phyloP scores from a whole-genome alignment of 2,113 vertebrate species.

The Corydoras maculifer region DNA sequence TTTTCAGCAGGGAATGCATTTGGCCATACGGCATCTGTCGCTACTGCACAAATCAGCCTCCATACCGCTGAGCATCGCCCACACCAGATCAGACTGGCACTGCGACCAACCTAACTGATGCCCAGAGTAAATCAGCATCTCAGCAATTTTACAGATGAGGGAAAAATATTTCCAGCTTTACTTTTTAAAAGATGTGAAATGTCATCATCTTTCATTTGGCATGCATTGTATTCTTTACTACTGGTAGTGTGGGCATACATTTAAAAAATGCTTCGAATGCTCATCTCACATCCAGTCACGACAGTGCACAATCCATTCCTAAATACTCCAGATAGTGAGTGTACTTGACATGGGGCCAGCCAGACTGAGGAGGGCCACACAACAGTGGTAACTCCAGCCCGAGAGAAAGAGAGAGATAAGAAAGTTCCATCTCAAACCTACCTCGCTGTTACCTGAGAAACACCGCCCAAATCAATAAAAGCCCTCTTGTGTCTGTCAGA shows the following conservation, averaged over 20 bases:
- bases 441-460: constrained; percentile 51
- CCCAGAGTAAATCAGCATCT: constrained; percentile 33
- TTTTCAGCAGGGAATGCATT: constrained; percentile 56
- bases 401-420: constrained; percentile 29
- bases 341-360: constrained; percentile 28
- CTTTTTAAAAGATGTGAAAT: neutral
- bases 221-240: constrained; percentile 6
- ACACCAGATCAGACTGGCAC: constrained; percentile 19
- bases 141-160: neutral
- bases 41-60: constrained; percentile 50
- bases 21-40: constrained; percentile 65
- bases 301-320: constrained; percentile 21
- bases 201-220: neutral
- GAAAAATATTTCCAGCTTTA: constrained; percentile 4
- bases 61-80: constrained; percentile 32
- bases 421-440: constrained; percentile 29
- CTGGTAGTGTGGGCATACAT: neutral
- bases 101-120: constrained; percentile 31
- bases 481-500: constrained; percentile 56
- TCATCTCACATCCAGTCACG: constrained; percentile 20
- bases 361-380: constrained; percentile 23
- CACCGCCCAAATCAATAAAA: constrained; percentile 48
- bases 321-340: constrained; percentile 31
- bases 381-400: constrained; percentile 29
- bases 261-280: constrained; percentile 10